Base-by-base conservation (phyloP, 2,888 invertebrate species). In the Drosophila niveifrons region DNA sequence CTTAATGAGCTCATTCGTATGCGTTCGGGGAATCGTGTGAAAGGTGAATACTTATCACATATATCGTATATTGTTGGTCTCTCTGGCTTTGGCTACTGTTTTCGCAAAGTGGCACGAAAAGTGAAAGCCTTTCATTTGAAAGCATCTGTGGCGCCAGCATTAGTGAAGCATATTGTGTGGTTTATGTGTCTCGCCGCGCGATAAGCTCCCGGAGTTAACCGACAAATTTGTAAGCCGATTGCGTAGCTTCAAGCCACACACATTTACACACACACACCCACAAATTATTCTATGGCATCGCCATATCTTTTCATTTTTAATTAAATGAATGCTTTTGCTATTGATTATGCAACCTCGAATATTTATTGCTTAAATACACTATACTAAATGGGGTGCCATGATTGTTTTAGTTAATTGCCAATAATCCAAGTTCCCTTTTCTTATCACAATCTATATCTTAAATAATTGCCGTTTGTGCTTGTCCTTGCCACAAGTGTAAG, bases 1-100 rank as follows among this genome's bases (percentile, higher is more conserved):
- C 48, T 47, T 75, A 89, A 89, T 88, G 76, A 66, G 71, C 76
- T 39, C 88, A 85, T 83, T 83, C 76, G 86, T 82, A 83, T 83
- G 88, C 90, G 51, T 9, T 4, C 34, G 53, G 52, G 55, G 69
- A 65, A 63, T 56, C 65, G 66, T 70, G 75, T 82, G 76, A 83
- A 88, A 83, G 90, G 88, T 85, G 83, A 73, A 80, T 77, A 82
- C 57, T 64, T 87, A 70, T 52, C 34, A 51, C 57, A 56, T 57
- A 62, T 52, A 6, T 23, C 4, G 63, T 57, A 53, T 53, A 23
- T 23, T 23, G 6, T 39, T 64, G 59, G 36, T 48, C 58, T 46
- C 15, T 31, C 31, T 3, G 23, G n/a, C 59, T 29, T 29, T 31
- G 50, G 82, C 82, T 82, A 83, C 82, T 63, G 82, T 89, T 83